Evolutionary conservation across 1,140 invertebrate genomes (phyloP).

Genomic region (Bombus sylvicola): DNA sequence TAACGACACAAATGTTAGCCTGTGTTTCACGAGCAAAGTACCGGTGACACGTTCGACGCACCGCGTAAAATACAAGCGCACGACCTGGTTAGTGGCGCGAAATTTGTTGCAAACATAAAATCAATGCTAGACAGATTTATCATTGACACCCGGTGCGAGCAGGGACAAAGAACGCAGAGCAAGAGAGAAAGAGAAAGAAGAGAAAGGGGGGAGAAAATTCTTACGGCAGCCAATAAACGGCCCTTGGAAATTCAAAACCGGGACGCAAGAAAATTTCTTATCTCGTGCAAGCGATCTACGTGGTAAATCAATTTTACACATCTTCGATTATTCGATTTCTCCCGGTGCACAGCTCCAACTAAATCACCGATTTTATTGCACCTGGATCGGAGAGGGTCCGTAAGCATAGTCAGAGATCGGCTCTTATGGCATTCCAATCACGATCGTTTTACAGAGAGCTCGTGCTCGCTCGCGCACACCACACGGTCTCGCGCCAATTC

Average conservation of each 20-base stretch:
- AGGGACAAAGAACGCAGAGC: background rate
- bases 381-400: background rate
- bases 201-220: background rate
- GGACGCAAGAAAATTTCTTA: background rate
- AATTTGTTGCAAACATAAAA: conserved; percentile 35
- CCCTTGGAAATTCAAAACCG: conserved; percentile 24
- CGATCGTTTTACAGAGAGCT: conserved; percentile 43
- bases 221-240: conserved; percentile 9
- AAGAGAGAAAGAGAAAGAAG: background rate
- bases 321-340: conserved; percentile 47
- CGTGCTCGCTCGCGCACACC: background rate
- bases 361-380: conserved; percentile 57
- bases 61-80: background rate
- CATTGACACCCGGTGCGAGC: background rate
- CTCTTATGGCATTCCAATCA: conserved; percentile 47
- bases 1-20: background rate
- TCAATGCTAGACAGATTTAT: conserved; percentile 19
- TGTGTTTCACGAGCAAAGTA: background rate
- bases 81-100: background rate
- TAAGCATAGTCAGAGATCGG: conserved; percentile 2
- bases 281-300: background rate
- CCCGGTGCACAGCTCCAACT: background rate
- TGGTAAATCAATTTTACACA: conserved; percentile 53
- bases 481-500: conserved; percentile 63
- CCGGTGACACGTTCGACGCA: background rate